phyloP scores from a whole-genome alignment of 2,797 vertebrate genomes.

The Bryconaethiops microstoma region DNA sequence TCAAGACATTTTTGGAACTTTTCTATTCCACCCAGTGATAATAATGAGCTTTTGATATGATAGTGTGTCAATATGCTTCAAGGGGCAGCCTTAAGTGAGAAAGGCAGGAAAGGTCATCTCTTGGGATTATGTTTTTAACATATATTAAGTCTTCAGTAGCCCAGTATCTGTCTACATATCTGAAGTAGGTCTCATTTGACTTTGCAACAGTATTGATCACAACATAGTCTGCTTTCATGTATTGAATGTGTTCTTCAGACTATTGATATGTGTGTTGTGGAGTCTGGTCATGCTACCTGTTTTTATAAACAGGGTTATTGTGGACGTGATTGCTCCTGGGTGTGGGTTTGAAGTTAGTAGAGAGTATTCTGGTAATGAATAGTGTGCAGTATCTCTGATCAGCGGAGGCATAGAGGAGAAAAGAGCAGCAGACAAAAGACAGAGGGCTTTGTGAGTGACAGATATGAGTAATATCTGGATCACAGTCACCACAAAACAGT shows the following conservation, averaged over 20 bases:
- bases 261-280: background rate
- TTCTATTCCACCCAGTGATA: too few species aligned
- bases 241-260: background rate
- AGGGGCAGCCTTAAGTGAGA: background rate
- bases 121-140: background rate
- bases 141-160: background rate
- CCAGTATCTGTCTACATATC: background rate
- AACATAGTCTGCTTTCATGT: background rate
- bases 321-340: background rate
- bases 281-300: background rate
- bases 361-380: constrained; percentile 25
- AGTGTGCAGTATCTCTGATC: constrained; percentile 29
- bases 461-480: constrained; percentile 44
- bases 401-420: constrained; percentile 24
- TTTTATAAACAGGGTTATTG: background rate
- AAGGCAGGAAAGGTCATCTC: background rate
- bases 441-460: constrained; percentile 41
- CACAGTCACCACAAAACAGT: constrained; percentile 37
- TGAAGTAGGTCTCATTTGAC: constrained; percentile 1
- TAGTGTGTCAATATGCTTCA: too few species aligned
- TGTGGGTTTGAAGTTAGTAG: constrained; percentile 20
- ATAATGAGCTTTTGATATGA: too few species aligned
- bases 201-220: constrained; percentile 10
- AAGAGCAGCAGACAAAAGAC: constrained; percentile 22
- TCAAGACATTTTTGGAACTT: too few species aligned